phyloP scores from a whole-genome alignment of 2,113 vertebrate genomes.

The Orcinus orca region DNA sequence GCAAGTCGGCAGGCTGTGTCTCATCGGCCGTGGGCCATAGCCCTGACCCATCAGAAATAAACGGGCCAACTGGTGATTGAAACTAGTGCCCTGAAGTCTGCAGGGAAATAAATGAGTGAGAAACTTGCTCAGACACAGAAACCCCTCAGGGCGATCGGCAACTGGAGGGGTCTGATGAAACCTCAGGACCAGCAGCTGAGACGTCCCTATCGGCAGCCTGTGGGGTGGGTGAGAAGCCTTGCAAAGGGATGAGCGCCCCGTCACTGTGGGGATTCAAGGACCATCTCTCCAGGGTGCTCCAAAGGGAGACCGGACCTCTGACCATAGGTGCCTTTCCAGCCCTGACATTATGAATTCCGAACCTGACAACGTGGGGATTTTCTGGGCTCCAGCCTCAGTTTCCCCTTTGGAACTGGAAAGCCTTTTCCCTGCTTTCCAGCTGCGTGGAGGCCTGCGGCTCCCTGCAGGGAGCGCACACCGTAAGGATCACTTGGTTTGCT shows the following conservation, averaged over 20 bases:
- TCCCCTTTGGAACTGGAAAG: neutral
- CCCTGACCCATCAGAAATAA: neutral
- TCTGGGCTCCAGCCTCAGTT: neutral
- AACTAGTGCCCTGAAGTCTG: neutral
- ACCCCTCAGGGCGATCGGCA: rapidly evolving
- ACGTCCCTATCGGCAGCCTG: rapidly evolving
- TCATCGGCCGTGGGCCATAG: neutral
- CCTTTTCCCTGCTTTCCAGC: neutral
- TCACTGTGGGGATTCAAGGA: neutral
- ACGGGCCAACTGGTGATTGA: rapidly evolving
- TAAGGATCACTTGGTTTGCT: neutral
- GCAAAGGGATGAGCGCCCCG: rapidly evolving
- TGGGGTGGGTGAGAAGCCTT: rapidly evolving
- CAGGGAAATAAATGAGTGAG: rapidly evolving
- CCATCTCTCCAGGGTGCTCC: neutral
- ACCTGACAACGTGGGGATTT: rapidly evolving
- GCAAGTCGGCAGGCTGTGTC: neutral
- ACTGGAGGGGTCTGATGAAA: rapidly evolving
- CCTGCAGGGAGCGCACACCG: rapidly evolving
- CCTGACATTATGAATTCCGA: too few species aligned
- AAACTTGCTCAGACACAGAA: neutral
- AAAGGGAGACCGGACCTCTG: neutral
- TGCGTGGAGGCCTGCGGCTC: neutral
- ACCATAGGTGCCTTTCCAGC: too few species aligned
- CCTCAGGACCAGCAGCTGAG: neutral